Evolutionary conservation across 2,797 vertebrate species (phyloP), one percentile per base, ranked within the genome.

Genomic region (Labroides dimidiatus): DNA sequence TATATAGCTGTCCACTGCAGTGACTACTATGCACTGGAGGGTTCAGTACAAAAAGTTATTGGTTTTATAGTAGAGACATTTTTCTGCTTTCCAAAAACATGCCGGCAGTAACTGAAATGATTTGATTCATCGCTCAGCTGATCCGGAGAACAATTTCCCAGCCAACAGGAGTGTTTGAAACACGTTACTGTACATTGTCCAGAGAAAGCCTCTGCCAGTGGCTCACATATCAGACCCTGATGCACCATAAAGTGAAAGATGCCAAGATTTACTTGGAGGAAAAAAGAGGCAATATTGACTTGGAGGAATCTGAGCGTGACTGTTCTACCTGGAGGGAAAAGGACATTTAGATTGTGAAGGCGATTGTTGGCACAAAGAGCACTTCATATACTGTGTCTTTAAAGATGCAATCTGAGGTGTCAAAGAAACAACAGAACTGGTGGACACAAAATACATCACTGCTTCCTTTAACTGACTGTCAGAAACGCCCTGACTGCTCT

Each of bases 331-430:
- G 49, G 39, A 75, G 64, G 63, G 49, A 47, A 75, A 68, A 59
- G 49, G 63, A 68, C 63, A 55, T 68, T 80, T 68, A 56, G 77
- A 80, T 75, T 42, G 54, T 60, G 54, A 64, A 68, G 55, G 39
- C 47, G 72, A 75, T 71, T 64, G 36, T 58, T 20, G 41, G 41
- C 72, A 72, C 77, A 71, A 62, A 70, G 56, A 65, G 16, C 41
- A 56, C 63, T 66, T 77, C 41, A 62, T 62, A 61, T 42, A 51
- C 10, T 12, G 43, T 20, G 44, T 59, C 49, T 64, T 59, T 51
- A 36, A 17, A 75, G 43, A 60, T 64, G n/a, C 0, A 10, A 68
- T 69, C 47, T 41, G n/a, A 8, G 24, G 19, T 12, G 33, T 23
- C 33, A 37, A 13, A 11, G 52, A 51, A 66, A 60, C 65, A 62